Percentiles rank a stretch among this genome's conserved stretches.
Conservation (phyloP, 2,797 vertebrate species). For the Mus minutoides region DNA sequence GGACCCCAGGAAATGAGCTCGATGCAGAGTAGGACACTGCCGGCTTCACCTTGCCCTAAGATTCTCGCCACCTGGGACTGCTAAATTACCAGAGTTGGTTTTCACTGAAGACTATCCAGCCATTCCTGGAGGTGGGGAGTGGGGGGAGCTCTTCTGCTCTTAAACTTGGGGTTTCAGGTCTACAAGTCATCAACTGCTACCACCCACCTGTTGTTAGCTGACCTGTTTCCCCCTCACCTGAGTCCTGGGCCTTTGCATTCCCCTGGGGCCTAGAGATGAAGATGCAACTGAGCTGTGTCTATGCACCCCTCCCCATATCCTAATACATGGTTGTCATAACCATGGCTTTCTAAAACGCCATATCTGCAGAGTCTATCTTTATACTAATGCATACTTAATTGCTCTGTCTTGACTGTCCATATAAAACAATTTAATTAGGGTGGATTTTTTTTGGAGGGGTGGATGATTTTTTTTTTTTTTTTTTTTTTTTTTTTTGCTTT, state of each 20-base stretch:
- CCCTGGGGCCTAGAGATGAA: conserved; percentile 60
- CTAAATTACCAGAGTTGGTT: background rate
- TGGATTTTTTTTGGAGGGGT: conserved; percentile 72
- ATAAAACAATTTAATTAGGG: conserved; percentile 92
- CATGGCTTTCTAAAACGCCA: conserved; percentile 81
- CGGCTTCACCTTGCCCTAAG: fast-evolving
- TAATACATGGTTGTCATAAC: conserved; percentile 77
- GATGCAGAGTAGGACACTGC: too few relatives aligned
- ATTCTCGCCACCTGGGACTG: background rate
- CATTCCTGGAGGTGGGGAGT: too few relatives aligned
- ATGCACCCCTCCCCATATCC: conserved; percentile 41
- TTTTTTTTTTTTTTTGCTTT: conserved; percentile 63
- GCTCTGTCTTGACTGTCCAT: conserved; percentile 88
- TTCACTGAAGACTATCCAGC: too few relatives aligned
- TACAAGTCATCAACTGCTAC: background rate
- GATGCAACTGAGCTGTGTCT: conserved; percentile 19
- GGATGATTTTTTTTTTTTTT: conserved; percentile 64
- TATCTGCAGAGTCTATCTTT: conserved; percentile 88
- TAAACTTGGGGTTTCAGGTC: background rate
- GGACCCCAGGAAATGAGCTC: background rate
- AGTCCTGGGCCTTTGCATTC: background rate
- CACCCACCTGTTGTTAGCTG: conserved; percentile 77
- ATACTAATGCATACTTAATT: conserved; percentile 89
- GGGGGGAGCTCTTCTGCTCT: background rate
- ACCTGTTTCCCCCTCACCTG: conserved; percentile 54